Conservation (phyloP, 2,797 vertebrate species). For the Lithobates sylvaticus region DNA sequence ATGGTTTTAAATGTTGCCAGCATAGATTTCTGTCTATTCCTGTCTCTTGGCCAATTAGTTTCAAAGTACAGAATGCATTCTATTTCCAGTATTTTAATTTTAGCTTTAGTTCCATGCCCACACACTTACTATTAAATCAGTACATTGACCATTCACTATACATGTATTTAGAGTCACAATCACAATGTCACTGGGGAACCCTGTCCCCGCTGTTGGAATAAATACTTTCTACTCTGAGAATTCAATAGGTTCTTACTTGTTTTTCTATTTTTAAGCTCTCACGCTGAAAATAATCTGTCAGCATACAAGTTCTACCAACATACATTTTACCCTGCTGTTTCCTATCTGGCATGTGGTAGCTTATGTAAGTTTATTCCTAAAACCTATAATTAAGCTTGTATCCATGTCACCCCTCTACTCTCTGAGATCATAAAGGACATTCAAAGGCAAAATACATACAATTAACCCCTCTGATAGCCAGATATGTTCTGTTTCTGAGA, state of each 20-base stretch:
- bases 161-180: constrained; percentile 51
- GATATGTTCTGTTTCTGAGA: neutral
- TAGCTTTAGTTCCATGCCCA: constrained; percentile 36
- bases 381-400: constrained; percentile 44
- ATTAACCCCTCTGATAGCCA: constrained; percentile 12
- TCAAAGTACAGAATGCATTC: constrained; percentile 30
- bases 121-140: constrained; percentile 46
- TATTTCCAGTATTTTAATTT: constrained; percentile 41
- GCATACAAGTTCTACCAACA: constrained; percentile 26
- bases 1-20: neutral
- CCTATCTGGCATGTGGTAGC: constrained; percentile 19
- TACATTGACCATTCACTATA: constrained; percentile 32
- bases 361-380: constrained; percentile 30
- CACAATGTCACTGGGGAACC: constrained; percentile 28
- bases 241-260: constrained; percentile 36
- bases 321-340: constrained; percentile 49
- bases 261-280: constrained; percentile 37
- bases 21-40: constrained; percentile 18
- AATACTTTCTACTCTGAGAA: constrained; percentile 27
- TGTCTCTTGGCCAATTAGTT: constrained; percentile 9
- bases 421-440: constrained; percentile 12
- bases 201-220: constrained; percentile 33
- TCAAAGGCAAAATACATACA: neutral
- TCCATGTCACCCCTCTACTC: constrained; percentile 4
- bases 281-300: constrained; percentile 47